These are phyloP conservation scores for Pampus argenteus DNA, from an alignment of 2,797 vertebrate species.

Conservation along the genomic window DNA sequence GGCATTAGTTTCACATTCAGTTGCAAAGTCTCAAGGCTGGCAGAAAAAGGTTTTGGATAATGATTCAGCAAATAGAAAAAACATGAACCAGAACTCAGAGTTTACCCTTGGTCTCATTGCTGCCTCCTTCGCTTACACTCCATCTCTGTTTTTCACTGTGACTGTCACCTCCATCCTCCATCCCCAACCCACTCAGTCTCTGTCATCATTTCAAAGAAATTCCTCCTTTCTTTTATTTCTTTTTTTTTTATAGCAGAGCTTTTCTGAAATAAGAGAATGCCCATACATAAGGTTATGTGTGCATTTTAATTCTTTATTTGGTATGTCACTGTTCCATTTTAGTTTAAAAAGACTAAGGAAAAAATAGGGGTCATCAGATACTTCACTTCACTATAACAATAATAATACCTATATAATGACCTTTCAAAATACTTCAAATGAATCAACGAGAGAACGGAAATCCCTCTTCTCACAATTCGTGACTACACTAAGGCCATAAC, in stretches of 20 bases:
- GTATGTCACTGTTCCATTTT: too few relatives aligned
- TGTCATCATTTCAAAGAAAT: conserved; percentile 7
- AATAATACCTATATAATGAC: neutral
- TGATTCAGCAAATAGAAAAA: conserved; percentile 30
- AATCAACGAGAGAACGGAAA: neutral
- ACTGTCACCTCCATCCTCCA: conserved; percentile 37
- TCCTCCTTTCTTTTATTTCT: neutral
- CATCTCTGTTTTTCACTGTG: conserved; percentile 17
- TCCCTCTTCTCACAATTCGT: neutral
- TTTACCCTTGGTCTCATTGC: neutral
- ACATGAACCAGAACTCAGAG: conserved; percentile 11
- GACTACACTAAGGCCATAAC: neutral
- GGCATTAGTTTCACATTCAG: conserved; percentile 10
- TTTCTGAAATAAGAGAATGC: neutral
- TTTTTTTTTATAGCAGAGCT: neutral
- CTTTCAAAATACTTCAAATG: neutral
- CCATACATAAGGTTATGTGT: neutral
- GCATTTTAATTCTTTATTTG: neutral
- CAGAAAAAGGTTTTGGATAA: conserved; percentile 11
- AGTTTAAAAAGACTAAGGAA: too few relatives aligned
- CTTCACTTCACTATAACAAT: too few relatives aligned
- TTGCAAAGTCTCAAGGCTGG: neutral
- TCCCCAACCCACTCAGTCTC: conserved; percentile 42
- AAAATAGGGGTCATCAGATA: too few relatives aligned
- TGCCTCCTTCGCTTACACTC: neutral